Evolutionary conservation across 2,888 invertebrate species (phyloP), one percentile per base, ranked within the genome.

Genomic region (Mesoligia furuncula): DNA sequence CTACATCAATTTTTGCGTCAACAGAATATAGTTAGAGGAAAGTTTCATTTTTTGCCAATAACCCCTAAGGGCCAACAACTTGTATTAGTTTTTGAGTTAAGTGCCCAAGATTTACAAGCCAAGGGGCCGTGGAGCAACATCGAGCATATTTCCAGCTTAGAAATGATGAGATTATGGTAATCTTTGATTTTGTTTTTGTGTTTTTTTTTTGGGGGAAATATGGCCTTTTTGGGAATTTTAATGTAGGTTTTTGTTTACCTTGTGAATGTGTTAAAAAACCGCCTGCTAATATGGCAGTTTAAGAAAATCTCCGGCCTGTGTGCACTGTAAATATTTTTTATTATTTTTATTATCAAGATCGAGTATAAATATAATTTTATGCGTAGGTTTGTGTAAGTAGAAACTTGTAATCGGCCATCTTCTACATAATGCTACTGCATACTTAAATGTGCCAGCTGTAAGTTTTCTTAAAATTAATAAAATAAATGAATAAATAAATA

Each of bases 61-160:
- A 87, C 83, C 85, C 83, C 71, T 75, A 61, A 85, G 87, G 87
- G 84, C 77, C 72, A 67, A 77, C 84, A 91, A 91, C 88, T 92
- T 91, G 88, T 91, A 91, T 92, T 90, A 91, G 90, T 92, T 91
- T 84, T 77, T 72, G 79, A 86, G 88, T 87, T 88, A 86, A 89
- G 83, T 84, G 81, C 83, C 87, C 79, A 70, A 83, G 81, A 88
- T 82, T 85, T 80, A 77, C 73, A 84, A 80, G 85, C 66, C 54
- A 61, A 71, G 72, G 78, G 68, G 61, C 65, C 64, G 73, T 15
- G 42, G 66, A 15, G 27, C 59, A 61, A 70, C 81, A 77, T 79
- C 72, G 77, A 72, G 71, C 73, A 80, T 84, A 79, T 75, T 82
- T 54, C 24, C n/a, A 66, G 83, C 76, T 77, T 72, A 69, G 70